phyloP scores from a whole-genome alignment of 2,888 invertebrate genomes.

The Chrysolina haemoptera region DNA sequence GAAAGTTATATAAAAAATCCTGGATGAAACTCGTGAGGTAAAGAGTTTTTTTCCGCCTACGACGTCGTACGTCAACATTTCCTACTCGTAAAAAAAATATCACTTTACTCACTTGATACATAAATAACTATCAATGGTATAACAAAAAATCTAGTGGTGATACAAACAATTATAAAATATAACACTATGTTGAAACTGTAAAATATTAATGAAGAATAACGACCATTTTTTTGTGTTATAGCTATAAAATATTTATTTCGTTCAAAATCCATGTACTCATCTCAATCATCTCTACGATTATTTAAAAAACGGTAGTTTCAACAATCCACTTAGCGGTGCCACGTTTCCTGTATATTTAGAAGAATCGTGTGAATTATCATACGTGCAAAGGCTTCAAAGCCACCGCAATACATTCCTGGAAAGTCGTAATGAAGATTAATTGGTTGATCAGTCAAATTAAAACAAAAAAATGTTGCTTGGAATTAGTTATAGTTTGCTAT shows the following conservation, averaged over 20 bases:
- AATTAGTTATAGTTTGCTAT: background rate
- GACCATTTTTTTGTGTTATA: background rate
- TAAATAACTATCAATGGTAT: too few species aligned
- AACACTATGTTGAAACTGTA: too few species aligned
- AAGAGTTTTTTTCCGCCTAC: too few species aligned
- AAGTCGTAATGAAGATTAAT: constrained; percentile 16
- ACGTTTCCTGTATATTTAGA: constrained; percentile 15
- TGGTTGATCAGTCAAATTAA: constrained; percentile 13
- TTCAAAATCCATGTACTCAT: background rate
- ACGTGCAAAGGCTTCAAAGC: constrained; percentile 11
- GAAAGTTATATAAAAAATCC: too few species aligned
- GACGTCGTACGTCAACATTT: too few species aligned
- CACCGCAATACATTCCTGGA: constrained; percentile 10
- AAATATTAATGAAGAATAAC: too few species aligned
- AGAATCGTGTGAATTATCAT: constrained; percentile 14
- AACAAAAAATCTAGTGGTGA: background rate
- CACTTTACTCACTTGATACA: too few species aligned
- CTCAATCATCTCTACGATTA: background rate
- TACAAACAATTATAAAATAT: background rate
- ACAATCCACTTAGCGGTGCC: constrained; percentile 1
- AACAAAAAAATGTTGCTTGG: background rate
- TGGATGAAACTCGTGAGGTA: too few species aligned
- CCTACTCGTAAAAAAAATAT: too few species aligned
- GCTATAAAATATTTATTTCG: background rate
- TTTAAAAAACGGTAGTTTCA: constrained; percentile 13